These are phyloP conservation scores for Esox masquinongy DNA, from an alignment of 2,797 vertebrate genomes.

Conservation along the genomic window DNA sequence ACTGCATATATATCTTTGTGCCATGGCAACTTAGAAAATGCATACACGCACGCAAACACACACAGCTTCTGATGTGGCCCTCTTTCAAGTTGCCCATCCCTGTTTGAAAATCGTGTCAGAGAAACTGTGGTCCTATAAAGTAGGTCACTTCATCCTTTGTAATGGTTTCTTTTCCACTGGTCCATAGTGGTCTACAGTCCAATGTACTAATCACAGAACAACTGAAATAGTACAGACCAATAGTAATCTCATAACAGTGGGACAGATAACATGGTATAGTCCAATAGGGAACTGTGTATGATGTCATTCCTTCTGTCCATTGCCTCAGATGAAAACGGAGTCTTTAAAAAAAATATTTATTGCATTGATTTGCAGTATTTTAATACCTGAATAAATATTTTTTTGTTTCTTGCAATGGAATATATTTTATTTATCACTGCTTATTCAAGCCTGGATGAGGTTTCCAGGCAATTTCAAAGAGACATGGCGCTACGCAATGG, in stretches of 20 bases:
- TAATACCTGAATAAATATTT: constrained; percentile 25
- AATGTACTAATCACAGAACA: neutral
- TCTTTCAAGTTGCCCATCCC: too few relatives aligned
- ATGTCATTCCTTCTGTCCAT: constrained; percentile 31
- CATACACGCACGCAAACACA: too few relatives aligned
- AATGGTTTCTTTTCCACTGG: constrained; percentile 18
- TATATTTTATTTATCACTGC: constrained; percentile 60
- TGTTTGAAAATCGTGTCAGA: constrained; percentile 13
- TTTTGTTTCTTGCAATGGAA: constrained; percentile 21
- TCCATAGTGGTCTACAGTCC: constrained; percentile 1
- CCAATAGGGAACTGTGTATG: constrained; percentile 24
- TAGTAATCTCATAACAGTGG: neutral
- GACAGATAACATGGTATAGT: neutral
- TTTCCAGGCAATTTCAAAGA: constrained; percentile 68
- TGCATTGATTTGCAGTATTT: constrained; percentile 35
- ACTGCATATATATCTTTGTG: too few relatives aligned
- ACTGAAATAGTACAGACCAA: neutral
- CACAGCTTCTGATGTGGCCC: too few relatives aligned
- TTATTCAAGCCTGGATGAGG: constrained; percentile 50
- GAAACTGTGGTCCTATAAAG: neutral
- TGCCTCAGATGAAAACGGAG: constrained; percentile 30
- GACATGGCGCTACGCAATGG: constrained; percentile 62
- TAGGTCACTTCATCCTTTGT: constrained; percentile 6
- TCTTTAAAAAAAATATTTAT: constrained; percentile 39
- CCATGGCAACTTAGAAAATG: too few relatives aligned